Conservation (phyloP, 2,797 vertebrate genomes). For the Merluccius polli region DNA sequence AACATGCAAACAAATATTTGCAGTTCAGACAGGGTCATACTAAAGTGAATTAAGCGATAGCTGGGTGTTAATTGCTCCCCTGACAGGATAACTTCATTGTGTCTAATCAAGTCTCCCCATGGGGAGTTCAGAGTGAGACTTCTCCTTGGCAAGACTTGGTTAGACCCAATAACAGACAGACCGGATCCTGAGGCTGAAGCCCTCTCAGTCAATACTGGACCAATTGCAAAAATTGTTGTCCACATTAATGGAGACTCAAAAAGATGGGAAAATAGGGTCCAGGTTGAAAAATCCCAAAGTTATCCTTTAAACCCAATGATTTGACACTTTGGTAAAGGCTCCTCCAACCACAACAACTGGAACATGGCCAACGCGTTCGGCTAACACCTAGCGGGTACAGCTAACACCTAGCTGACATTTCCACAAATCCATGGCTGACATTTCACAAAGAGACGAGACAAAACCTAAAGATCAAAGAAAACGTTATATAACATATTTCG, state of each 20-base stretch:
- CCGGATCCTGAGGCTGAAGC: no score
- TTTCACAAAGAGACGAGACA: conserved; percentile 41
- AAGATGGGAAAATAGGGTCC: no score
- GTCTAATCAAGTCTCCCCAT: no score
- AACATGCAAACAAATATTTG: not conserved
- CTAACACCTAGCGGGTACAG: not conserved
- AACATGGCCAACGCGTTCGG: not conserved
- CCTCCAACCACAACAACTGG: not conserved
- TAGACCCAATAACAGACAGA: no score
- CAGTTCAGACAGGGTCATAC: not conserved
- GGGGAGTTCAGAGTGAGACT: no score
- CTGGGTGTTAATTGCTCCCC: conserved; percentile 25
- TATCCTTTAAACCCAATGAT: not conserved
- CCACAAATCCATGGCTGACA: conserved; percentile 43
- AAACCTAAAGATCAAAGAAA: conserved; percentile 46
- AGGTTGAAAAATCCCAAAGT: no score
- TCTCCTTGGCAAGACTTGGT: no score
- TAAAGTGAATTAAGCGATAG: conserved; percentile 10
- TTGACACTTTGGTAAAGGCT: not conserved
- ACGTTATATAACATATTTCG: conserved; percentile 21
- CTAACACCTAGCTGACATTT: conserved; percentile 37
- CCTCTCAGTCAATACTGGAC: no score
- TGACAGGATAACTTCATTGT: no score
- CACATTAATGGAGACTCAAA: no score
- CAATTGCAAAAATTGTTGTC: no score